A percentile compares a stretch with the other conserved stretches of the same genome.
phyloP scores from a whole-genome alignment of 2,888 invertebrate species.

The Pyrgus malvae region DNA sequence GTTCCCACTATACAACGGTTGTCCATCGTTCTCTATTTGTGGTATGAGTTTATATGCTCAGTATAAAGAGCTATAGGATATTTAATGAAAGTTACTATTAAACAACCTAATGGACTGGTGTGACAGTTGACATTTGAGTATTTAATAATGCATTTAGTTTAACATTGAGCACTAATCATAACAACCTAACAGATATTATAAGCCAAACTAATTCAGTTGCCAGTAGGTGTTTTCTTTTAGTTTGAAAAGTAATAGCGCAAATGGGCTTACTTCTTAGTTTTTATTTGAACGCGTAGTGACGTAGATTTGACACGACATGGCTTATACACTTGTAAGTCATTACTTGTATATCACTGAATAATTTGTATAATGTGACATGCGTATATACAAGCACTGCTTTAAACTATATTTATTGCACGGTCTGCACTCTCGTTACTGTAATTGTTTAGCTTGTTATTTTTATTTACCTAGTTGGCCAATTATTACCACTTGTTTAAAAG shows the following conservation, averaged over 20 bases:
- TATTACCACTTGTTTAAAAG: background rate
- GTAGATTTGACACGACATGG: conserved; percentile 4
- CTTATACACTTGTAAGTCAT: conserved; percentile 13
- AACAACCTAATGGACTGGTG: conserved; percentile 29
- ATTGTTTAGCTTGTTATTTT: conserved; percentile 70
- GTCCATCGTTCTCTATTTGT: conserved; percentile 14
- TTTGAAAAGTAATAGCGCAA: conserved; percentile 8
- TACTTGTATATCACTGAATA: conserved; percentile 31
- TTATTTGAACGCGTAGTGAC: conserved; percentile 22
- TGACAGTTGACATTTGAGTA: conserved; percentile 25
- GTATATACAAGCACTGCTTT: conserved; percentile 75
- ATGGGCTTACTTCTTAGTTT: conserved; percentile 21
- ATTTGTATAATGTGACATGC: conserved; percentile 45
- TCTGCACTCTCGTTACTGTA: conserved; percentile 60
- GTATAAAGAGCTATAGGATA: background rate
- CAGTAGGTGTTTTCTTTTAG: conserved; percentile 19
- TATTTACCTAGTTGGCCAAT: conserved; percentile 37
- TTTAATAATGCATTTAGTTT: conserved; percentile 9
- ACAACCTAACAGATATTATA: conserved; percentile 28
- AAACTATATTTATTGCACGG: conserved; percentile 71
- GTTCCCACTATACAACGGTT: conserved; percentile 17
- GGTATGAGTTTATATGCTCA: conserved; percentile 21
- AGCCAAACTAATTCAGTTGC: conserved; percentile 28
- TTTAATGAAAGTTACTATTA: conserved; percentile 6
- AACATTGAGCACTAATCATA: conserved; percentile 30